phyloP scores from a whole-genome alignment of 1,140 invertebrate genomes.

The Drosophila bifasciata region DNA sequence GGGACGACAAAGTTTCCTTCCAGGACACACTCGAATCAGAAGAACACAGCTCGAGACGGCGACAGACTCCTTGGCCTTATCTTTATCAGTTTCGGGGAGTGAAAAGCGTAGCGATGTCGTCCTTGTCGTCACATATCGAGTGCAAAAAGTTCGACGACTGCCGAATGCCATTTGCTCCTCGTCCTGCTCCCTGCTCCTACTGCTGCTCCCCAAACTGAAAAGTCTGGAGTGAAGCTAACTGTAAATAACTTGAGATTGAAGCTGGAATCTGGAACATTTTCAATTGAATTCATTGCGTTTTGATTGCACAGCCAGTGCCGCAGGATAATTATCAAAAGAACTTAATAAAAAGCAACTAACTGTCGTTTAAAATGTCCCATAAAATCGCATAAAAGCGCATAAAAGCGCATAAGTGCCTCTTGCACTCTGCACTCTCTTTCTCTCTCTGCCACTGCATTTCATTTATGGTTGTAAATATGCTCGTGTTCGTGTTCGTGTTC shows the following conservation, averaged over 20 bases:
- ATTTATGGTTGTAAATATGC: slow-evolving; percentile 65
- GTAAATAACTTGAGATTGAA: slow-evolving; percentile 60
- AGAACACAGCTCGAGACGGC: slow-evolving; percentile 36
- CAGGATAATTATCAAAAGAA: slow-evolving; percentile 64
- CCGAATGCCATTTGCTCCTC: too few relatives aligned
- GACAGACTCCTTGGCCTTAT: slow-evolving; percentile 74
- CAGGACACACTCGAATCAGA: slow-evolving; percentile 39
- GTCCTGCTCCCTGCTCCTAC: neutral
- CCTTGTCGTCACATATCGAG: slow-evolving; percentile 68
- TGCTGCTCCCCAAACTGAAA: neutral
- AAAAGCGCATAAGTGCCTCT: slow-evolving; percentile 71
- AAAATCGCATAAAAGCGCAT: slow-evolving; percentile 78
- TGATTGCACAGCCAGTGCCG: slow-evolving; percentile 40
- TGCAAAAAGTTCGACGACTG: slow-evolving; percentile 74
- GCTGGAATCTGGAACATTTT: slow-evolving; percentile 60
- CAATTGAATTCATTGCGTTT: slow-evolving; percentile 75
- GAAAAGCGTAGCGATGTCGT: slow-evolving; percentile 67
- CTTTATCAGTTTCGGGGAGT: slow-evolving; percentile 69
- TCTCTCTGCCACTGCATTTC: slow-evolving; percentile 12
- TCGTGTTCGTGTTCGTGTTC: slow-evolving; percentile 35
- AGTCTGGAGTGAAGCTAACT: slow-evolving; percentile 49
- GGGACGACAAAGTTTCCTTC: slow-evolving; percentile 57
- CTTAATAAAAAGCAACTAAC: slow-evolving; percentile 58
- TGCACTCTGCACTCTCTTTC: slow-evolving; percentile 54
- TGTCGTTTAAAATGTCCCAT: slow-evolving; percentile 70